phyloP scores from a whole-genome alignment of 2,113 vertebrate genomes.

The Galbula dea region DNA sequence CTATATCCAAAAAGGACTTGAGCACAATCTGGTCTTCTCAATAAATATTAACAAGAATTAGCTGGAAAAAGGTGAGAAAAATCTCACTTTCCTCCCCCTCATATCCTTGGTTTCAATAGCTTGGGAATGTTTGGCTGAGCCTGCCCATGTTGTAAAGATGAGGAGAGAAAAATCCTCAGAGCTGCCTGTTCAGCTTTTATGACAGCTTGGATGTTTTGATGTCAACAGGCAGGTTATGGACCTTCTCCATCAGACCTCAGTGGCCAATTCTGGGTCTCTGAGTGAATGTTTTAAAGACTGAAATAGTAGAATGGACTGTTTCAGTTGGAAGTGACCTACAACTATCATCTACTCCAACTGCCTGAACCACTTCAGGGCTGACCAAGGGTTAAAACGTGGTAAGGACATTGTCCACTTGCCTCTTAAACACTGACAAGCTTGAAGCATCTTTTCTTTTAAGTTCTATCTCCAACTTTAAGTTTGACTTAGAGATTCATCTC shows the following conservation, averaged over 20 bases:
- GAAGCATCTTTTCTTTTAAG: not conserved
- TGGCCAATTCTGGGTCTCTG: rapidly evolving
- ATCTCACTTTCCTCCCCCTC: not conserved
- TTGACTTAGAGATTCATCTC: not conserved
- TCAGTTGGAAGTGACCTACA: not conserved
- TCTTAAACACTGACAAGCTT: not conserved
- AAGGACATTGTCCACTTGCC: rapidly evolving
- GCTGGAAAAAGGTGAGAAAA: not conserved
- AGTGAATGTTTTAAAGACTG: not conserved
- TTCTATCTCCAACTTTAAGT: not conserved
- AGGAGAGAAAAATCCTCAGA: not conserved
- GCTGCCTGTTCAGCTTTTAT: not conserved
- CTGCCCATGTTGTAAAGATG: not conserved
- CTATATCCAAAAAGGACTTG: not conserved
- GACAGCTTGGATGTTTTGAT: not conserved
- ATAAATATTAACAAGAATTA: not conserved
- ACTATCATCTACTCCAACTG: not conserved
- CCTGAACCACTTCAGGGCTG: not conserved
- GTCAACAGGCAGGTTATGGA: not conserved
- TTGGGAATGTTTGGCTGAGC: not conserved
- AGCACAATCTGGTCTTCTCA: not conserved
- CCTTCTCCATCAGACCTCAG: not conserved
- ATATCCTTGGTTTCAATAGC: not conserved
- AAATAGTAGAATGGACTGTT: not conserved
- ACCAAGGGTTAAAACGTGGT: not conserved